phyloP scores from a whole-genome alignment of 1,140 invertebrate genomes.

The Plutomurus gul region DNA sequence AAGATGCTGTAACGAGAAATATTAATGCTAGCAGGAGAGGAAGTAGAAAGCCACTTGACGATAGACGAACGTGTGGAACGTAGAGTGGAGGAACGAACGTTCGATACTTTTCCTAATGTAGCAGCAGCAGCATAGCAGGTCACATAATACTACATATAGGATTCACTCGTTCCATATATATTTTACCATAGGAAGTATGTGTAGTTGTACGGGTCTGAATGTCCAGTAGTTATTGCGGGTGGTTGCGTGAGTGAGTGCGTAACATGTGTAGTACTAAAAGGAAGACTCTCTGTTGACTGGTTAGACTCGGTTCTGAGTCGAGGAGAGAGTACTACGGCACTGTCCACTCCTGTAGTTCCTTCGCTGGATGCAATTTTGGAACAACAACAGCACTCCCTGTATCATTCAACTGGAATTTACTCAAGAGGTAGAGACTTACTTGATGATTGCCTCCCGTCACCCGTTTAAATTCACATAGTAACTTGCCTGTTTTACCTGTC shows the following conservation, averaged over 20 bases:
- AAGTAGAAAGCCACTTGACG: background rate
- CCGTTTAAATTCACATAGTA: background rate
- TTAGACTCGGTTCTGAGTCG: constrained; percentile 53
- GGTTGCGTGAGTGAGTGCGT: constrained; percentile 21
- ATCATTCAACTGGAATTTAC: constrained; percentile 47
- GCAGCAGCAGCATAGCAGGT: too few relatives aligned
- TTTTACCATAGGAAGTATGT: too few relatives aligned
- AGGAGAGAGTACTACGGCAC: constrained; percentile 53
- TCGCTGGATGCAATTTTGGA: constrained; percentile 51
- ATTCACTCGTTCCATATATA: too few relatives aligned
- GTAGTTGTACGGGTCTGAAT: too few relatives aligned
- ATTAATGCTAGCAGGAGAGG: background rate
- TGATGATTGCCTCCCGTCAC: constrained; percentile 14
- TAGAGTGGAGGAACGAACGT: too few relatives aligned
- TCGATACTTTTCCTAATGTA: too few relatives aligned
- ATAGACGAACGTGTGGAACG: background rate
- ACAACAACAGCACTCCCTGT: constrained; percentile 49
- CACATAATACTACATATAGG: too few relatives aligned
- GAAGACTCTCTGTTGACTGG: constrained; percentile 30
- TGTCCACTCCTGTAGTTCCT: constrained; percentile 50
- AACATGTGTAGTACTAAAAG: constrained; percentile 17
- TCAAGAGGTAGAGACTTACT: constrained; percentile 49
- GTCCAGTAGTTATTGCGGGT: constrained; percentile 7
- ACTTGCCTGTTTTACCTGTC: background rate
- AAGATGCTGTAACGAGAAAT: background rate